These are phyloP conservation scores for Lysandra coridon DNA, from an alignment of 2,888 invertebrate species.

Conservation along the genomic window DNA sequence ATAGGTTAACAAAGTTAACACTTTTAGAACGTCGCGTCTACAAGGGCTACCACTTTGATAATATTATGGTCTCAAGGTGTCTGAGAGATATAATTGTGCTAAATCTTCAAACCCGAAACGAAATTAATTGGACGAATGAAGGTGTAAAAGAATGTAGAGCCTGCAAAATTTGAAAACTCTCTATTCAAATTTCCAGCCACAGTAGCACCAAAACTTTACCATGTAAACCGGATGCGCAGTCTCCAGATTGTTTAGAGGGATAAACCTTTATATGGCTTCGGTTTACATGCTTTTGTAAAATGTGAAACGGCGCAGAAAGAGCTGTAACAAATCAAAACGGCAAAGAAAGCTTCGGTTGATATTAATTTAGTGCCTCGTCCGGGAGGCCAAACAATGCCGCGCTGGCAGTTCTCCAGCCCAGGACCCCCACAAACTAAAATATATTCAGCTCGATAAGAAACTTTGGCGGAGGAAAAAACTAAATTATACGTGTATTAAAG, in stretches of 20 bases:
- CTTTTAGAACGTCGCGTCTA: too few species aligned
- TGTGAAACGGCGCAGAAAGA: background rate
- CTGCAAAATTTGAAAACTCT: too few species aligned
- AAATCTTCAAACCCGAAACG: too few species aligned
- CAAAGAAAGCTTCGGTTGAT: slow-evolving; percentile 48
- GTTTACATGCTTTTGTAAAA: background rate
- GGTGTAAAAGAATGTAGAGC: too few species aligned
- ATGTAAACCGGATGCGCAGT: background rate
- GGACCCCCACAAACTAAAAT: slow-evolving; percentile 33
- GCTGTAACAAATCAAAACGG: slow-evolving; percentile 30
- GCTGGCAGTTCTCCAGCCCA: slow-evolving; percentile 66
- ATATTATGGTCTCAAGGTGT: too few species aligned
- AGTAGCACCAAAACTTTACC: background rate
- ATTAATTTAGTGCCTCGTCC: slow-evolving; percentile 68
- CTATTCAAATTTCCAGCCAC: too few species aligned
- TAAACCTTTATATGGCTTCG: background rate
- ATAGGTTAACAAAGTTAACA: too few species aligned
- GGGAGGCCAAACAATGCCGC: slow-evolving; percentile 61
- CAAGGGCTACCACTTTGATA: too few species aligned
- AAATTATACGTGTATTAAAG: slow-evolving; percentile 1
- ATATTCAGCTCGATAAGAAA: slow-evolving; percentile 34
- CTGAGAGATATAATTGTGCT: too few species aligned
- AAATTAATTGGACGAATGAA: too few species aligned
- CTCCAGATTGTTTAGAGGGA: background rate
- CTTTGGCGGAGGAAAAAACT: slow-evolving; percentile 32